Base-by-base conservation (phyloP, 2,113 vertebrate genomes). In the Raja brachyura region DNA sequence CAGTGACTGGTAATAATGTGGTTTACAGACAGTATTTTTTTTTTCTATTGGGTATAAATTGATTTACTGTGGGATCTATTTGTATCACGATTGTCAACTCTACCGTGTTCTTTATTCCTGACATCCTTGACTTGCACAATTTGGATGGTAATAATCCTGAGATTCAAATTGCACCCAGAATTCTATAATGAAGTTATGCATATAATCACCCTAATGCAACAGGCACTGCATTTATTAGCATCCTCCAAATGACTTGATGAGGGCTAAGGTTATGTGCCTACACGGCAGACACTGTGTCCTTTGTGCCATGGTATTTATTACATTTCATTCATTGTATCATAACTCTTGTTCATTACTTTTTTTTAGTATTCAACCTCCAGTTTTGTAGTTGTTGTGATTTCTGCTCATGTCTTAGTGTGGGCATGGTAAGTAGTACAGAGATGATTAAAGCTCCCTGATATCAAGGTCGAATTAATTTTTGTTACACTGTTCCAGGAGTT, bases 81-180 rank as follows among this genome's bases (percentile, higher is more conserved):
- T 63, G n/a, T 88, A 31, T 16, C 59, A 63, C 61, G 83, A 88
- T 63, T 88, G 83, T 88, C 83, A 88, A 11, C 83, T 88, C 28
- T 88, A 13, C 11, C 31, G 28, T 6, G 61, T 63, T 88, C 83
- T 88, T 88, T 88, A 63, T 63, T 88, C 28, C 83, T 88, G 59
- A n/a, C 59, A 63, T 88, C 14, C 83, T 59, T 31, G 28, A 88
- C 13, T 63, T 63, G 11, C 59, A 31, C 83, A 28, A 63, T 63
- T 88, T 88, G n/a, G 81, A 85, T 28, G 56, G 25, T 16, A 85
- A 85, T 88, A 88, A 88, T 88, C 28, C 83, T 88, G 63, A 16
- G 59, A 63, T 88, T 59, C 56, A 31, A 88, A 88, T 18, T 88
- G 83, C 33, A 61, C 61, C 28, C 13, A 63, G 59, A 63, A 63